Evolutionary conservation across 35 echinoderm and acorn worm genomes (phyloP).

Genomic region (Strongylocentrotus purpuratus): DNA sequence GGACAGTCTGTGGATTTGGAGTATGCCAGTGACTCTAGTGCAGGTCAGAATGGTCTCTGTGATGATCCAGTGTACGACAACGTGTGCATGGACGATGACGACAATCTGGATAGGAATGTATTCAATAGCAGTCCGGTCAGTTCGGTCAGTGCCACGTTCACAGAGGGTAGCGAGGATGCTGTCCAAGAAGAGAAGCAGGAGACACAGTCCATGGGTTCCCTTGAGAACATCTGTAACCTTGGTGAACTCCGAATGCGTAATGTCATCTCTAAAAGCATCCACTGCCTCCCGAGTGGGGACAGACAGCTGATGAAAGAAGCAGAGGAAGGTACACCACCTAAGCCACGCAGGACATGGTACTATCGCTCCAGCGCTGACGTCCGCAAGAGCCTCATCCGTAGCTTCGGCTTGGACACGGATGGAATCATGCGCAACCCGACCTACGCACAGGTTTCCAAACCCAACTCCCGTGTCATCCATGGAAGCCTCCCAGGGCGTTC

Average conservation of each 20-base stretch:
- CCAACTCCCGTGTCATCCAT: constrained; percentile 22
- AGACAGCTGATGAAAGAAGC: constrained; percentile 19
- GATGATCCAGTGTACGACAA: constrained; percentile 44
- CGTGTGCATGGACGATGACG: constrained; percentile 49
- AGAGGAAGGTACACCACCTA: constrained; percentile 63
- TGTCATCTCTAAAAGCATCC: constrained; percentile 41
- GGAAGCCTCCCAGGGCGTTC: constrained; percentile 45
- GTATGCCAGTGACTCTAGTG: constrained; percentile 46
- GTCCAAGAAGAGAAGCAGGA: constrained; percentile 44
- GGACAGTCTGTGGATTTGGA: constrained; percentile 44
- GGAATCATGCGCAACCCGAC: constrained; percentile 41
- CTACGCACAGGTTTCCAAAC: constrained; percentile 74
- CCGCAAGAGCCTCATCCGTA: constrained; percentile 65
- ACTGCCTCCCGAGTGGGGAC: constrained; percentile 37
- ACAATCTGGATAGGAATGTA: constrained; percentile 39
- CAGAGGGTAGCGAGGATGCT: constrained; percentile 57
- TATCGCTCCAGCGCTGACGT: constrained; percentile 87
- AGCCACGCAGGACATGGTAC: constrained; percentile 86
- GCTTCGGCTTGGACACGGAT: constrained; percentile 50
- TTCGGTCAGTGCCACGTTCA: constrained; percentile 59
- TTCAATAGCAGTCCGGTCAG: constrained; percentile 66
- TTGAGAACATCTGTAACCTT: constrained; percentile 58
- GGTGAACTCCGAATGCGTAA: constrained; percentile 49
- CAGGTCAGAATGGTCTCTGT: constrained; percentile 33
- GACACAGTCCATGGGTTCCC: constrained; percentile 56